These are phyloP conservation scores for Acyrthosiphon pisum DNA, from an alignment of 1,140 invertebrate species.

Conservation along the genomic window DNA sequence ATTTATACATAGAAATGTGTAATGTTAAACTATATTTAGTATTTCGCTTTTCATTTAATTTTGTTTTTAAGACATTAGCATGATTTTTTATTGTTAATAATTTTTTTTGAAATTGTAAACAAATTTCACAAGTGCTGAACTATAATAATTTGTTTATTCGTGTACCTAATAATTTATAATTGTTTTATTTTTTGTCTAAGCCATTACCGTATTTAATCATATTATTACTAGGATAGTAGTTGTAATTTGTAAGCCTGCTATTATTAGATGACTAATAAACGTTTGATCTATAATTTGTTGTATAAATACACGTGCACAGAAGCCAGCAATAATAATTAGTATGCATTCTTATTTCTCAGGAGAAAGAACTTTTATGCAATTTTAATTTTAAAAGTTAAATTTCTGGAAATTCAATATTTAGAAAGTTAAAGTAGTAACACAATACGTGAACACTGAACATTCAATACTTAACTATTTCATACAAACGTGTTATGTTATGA, in stretches of 20 bases:
- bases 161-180: neutral
- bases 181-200: neutral
- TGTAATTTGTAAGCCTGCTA: neutral
- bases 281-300: constrained; percentile 6
- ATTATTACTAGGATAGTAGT: neutral
- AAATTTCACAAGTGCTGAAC: neutral
- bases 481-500: neutral
- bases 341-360: neutral
- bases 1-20: neutral
- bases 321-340: neutral
- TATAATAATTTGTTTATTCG: neutral
- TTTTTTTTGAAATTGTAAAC: neutral
- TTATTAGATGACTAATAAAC: neutral
- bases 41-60: neutral
- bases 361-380: neutral
- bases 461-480: neutral
- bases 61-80: neutral
- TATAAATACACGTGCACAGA: neutral
- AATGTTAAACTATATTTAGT: neutral
- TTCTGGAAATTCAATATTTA: constrained; percentile 12
- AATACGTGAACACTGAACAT: neutral
- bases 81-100: neutral
- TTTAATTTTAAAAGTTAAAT: neutral
- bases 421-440: constrained; percentile 10
- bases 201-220: neutral